Evolutionary conservation across 2,888 invertebrate species (phyloP).

Genomic region (Drosophila barbarae): DNA sequence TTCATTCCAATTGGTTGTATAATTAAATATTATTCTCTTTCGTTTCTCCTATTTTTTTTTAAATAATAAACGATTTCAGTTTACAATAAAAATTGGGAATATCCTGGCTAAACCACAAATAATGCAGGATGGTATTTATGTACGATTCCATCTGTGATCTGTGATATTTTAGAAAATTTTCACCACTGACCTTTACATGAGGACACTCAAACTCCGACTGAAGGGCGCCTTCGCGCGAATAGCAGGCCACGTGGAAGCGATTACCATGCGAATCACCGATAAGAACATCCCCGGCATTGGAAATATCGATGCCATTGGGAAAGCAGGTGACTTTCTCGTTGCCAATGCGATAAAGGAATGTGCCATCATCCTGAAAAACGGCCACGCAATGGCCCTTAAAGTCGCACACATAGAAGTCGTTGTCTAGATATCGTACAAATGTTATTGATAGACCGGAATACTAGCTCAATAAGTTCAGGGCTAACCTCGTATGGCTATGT

Average conservation of each 20-base stretch:
- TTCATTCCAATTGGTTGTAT: background rate
- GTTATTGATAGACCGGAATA: background rate
- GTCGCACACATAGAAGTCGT: conserved; percentile 97
- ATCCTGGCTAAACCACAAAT: background rate
- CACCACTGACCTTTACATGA: conserved; percentile 90
- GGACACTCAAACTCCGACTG: conserved; percentile 98
- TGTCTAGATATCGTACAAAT: conserved; percentile 81
- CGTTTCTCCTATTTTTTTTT: background rate
- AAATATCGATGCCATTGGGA: conserved; percentile 98
- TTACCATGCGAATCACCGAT: conserved; percentile 99
- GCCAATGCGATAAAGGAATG: conserved; percentile 95
- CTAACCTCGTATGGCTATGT: conserved; percentile 95
- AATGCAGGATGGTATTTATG: background rate
- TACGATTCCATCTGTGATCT: background rate
- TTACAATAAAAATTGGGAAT: background rate
- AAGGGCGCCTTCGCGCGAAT: conserved; percentile 91
- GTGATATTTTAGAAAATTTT: background rate
- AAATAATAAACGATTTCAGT: background rate
- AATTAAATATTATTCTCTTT: background rate
- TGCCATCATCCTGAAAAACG: conserved; percentile 95
- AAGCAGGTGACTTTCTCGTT: conserved; percentile 97
- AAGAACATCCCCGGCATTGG: conserved; percentile 96
- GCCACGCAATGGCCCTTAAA: conserved; percentile 99
- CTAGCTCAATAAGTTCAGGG: background rate
- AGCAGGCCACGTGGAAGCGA: conserved; percentile 97